Conservation (phyloP, 1,140 invertebrate species). For the Kradibia gibbosae region DNA sequence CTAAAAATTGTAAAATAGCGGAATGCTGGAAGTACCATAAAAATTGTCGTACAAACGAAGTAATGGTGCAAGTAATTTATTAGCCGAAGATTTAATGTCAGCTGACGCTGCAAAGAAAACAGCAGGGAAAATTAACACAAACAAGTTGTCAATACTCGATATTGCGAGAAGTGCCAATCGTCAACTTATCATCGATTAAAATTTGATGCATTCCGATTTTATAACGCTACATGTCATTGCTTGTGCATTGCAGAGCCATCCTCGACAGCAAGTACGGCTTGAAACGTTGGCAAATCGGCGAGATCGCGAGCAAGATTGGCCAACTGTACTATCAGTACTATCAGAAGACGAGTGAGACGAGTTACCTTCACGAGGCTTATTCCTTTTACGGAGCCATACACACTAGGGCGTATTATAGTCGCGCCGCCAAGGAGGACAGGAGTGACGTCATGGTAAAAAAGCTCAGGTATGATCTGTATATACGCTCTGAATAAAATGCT, state of each 20-base stretch:
- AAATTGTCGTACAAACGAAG: too few relatives aligned
- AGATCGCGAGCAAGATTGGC: slow-evolving; percentile 98
- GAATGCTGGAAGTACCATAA: not conserved
- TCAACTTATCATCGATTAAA: too few relatives aligned
- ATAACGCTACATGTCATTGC: too few relatives aligned
- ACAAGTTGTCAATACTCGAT: too few relatives aligned
- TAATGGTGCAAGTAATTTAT: too few relatives aligned
- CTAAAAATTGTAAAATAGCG: not conserved
- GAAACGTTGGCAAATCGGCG: slow-evolving; percentile 98
- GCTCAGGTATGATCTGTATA: slow-evolving; percentile 82
- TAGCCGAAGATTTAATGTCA: too few relatives aligned
- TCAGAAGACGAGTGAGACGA: slow-evolving; percentile 94
- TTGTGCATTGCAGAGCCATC: slow-evolving; percentile 77
- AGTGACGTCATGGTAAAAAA: slow-evolving; percentile 99
- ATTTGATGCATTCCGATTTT: too few relatives aligned
- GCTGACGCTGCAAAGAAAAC: too few relatives aligned
- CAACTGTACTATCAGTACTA: slow-evolving; percentile 99
- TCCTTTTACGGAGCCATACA: slow-evolving; percentile 97
- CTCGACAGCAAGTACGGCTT: slow-evolving; percentile 95
- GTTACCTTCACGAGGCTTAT: slow-evolving; percentile 95
- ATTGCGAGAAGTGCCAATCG: too few relatives aligned
- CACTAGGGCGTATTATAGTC: slow-evolving; percentile 93
- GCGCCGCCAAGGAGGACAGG: slow-evolving; percentile 93
- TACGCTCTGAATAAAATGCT: too few relatives aligned
- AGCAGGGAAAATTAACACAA: too few relatives aligned